These are phyloP conservation scores for Fukomys damarensis DNA, from an alignment of 2,113 vertebrate species.

Conservation along the genomic window DNA sequence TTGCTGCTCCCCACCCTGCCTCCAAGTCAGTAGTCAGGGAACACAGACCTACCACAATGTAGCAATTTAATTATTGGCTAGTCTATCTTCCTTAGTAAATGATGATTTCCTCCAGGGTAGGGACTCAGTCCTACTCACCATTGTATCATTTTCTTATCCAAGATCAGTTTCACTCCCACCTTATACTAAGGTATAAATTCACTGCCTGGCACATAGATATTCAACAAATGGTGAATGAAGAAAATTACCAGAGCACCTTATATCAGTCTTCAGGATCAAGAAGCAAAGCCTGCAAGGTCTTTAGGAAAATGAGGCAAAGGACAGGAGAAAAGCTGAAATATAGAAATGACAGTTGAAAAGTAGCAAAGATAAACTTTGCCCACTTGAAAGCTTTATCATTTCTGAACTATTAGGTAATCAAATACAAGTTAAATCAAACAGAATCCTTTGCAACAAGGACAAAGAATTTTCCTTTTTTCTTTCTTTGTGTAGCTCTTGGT, in stretches of 20 bases:
- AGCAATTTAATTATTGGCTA: not conserved
- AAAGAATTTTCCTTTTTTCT: not conserved
- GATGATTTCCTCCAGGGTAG: not conserved
- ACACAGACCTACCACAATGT: not conserved
- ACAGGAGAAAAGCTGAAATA: not conserved
- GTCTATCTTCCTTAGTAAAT: not conserved
- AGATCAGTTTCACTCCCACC: not conserved
- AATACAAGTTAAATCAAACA: conserved; percentile 28
- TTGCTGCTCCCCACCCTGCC: not conserved
- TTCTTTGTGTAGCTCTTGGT: not conserved
- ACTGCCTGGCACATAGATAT: not conserved
- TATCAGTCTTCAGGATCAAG: not conserved
- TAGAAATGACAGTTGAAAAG: not conserved
- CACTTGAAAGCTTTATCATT: conserved; percentile 6
- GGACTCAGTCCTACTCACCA: not conserved
- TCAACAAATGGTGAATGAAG: not conserved
- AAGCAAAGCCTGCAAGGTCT: not conserved
- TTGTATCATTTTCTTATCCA: not conserved
- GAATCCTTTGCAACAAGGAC: conserved; percentile 36
- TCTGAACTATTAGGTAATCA: conserved; percentile 54
- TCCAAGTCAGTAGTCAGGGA: not conserved
- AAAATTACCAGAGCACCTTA: not conserved
- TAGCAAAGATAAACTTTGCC: not conserved
- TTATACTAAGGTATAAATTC: not conserved
- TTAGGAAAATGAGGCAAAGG: not conserved